Conservation (phyloP, 2,113 vertebrate genomes). For the Piaya cayana region DNA sequence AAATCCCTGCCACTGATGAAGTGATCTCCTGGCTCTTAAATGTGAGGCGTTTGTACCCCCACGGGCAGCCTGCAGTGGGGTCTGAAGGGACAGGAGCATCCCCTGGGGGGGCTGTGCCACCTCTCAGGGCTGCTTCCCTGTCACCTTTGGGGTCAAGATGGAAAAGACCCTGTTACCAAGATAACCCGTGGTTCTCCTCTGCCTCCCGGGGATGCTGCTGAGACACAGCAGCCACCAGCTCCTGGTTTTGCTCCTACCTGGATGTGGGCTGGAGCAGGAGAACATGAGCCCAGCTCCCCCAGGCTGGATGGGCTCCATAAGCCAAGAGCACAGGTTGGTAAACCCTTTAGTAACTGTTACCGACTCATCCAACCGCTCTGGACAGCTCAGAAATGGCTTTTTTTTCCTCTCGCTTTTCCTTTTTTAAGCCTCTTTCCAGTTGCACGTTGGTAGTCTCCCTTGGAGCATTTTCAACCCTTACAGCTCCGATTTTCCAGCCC, state of each 20-base stretch:
- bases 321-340: rapidly evolving
- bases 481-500: background rate
- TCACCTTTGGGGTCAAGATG: rapidly evolving
- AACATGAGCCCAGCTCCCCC: rapidly evolving
- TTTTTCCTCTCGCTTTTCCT: background rate
- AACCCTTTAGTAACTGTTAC: rapidly evolving
- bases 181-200: background rate
- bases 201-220: background rate
- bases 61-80: too few relatives aligned
- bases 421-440: background rate
- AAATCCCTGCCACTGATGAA: rapidly evolving
- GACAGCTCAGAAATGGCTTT: background rate
- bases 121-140: too few relatives aligned
- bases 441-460: rapidly evolving
- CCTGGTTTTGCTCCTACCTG: background rate
- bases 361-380: background rate
- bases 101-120: too few relatives aligned
- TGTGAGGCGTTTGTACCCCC: too few relatives aligned
- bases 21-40: background rate
- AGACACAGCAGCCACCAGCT: background rate
- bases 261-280: background rate
- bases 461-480: background rate
- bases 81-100: too few relatives aligned
- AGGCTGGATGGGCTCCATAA: rapidly evolving
- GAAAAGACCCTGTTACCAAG: background rate